Evolutionary conservation across 2,113 vertebrate genomes (phyloP).

Genomic region (Regulus satrapa): DNA sequence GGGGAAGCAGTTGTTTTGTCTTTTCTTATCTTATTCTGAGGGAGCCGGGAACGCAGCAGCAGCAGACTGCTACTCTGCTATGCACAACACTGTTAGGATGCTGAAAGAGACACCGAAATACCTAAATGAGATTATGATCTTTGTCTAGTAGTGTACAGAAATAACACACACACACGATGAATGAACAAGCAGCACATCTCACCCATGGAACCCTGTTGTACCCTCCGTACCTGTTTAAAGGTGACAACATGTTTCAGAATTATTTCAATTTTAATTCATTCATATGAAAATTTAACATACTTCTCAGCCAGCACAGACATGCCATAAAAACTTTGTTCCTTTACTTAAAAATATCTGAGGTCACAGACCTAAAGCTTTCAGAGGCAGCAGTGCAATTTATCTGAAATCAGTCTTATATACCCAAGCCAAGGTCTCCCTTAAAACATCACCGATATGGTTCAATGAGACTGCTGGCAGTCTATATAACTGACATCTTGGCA

Average conservation of each 20-base stretch:
- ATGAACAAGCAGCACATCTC: constrained; percentile 1
- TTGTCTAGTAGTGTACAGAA: constrained; percentile 10
- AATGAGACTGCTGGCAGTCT: constrained; percentile 28
- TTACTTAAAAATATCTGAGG: constrained; percentile 60
- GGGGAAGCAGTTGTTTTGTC: background rate
- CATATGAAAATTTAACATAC: background rate
- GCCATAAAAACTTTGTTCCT: constrained; percentile 67
- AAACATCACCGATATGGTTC: constrained; percentile 48
- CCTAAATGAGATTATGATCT: constrained; percentile 4
- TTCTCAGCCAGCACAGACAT: constrained; percentile 29
- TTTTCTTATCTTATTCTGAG: constrained; percentile 25
- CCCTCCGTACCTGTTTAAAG: constrained; percentile 15
- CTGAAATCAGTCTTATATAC: constrained; percentile 57
- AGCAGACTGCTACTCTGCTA: background rate
- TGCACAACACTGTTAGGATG: background rate
- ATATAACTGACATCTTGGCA: constrained; percentile 74
- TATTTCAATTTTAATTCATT: constrained; percentile 12
- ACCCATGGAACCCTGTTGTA: background rate
- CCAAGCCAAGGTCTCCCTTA: constrained; percentile 55
- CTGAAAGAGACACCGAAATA: background rate
- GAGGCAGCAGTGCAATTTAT: constrained; percentile 43
- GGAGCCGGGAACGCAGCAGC: background rate
- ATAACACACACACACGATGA: background rate
- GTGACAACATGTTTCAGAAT: constrained; percentile 1
- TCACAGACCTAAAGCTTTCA: constrained; percentile 31